These are phyloP conservation scores for Simalia tracyae DNA, from an alignment of 2,797 vertebrate genomes.

Conservation along the genomic window DNA sequence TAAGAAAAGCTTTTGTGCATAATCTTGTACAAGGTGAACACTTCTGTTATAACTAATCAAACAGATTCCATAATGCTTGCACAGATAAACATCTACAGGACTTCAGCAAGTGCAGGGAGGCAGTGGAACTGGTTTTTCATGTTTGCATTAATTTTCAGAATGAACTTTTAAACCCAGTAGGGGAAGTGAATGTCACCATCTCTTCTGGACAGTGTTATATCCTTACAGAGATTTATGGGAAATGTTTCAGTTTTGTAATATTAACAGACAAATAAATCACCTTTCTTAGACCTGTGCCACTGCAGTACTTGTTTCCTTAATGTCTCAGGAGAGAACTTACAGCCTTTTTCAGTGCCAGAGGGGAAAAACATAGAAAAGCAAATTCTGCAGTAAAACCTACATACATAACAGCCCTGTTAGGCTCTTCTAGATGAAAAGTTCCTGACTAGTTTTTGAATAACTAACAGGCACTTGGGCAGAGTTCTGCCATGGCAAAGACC, in stretches of 20 bases:
- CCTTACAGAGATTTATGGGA: rapidly evolving
- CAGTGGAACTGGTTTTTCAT: conserved; percentile 1
- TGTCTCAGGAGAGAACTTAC: background rate
- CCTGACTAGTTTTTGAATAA: background rate
- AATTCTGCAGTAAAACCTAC: background rate
- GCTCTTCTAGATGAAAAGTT: background rate
- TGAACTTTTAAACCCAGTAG: background rate
- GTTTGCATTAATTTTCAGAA: conserved; percentile 1
- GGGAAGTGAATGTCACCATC: background rate
- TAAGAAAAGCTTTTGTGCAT: background rate
- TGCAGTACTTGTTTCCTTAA: background rate
- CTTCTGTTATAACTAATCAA: background rate
- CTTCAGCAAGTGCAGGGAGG: background rate
- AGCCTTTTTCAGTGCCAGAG: background rate
- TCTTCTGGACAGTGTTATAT: background rate
- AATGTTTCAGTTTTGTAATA: background rate
- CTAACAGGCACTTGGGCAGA: background rate
- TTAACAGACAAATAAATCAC: background rate
- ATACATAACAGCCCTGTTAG: background rate
- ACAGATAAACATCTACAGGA: conserved; percentile 28
- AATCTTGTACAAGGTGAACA: background rate
- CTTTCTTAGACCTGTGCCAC: background rate
- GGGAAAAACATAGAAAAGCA: background rate
- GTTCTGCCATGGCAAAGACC: background rate
- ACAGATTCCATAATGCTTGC: background rate